Conservation (phyloP, 92 coral and sea anemone genomes). For the Anthopleura xanthogrammica region DNA sequence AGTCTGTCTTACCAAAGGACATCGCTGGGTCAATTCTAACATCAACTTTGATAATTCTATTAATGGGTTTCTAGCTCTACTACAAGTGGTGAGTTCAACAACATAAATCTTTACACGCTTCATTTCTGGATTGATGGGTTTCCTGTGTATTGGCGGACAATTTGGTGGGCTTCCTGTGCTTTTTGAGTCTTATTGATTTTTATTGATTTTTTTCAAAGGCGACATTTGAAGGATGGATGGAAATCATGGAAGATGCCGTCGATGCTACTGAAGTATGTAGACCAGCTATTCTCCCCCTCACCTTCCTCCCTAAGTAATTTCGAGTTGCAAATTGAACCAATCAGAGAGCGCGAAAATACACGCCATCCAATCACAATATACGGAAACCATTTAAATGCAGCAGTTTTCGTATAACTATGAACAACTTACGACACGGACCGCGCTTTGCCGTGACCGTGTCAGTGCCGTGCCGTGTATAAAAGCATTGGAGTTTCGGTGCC, state of each 20-base stretch:
- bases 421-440: too few species aligned
- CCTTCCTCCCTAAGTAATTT: background rate
- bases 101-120: too few species aligned
- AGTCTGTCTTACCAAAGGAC: slow-evolving; percentile 65
- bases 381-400: background rate
- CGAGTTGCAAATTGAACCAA: background rate
- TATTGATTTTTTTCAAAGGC: slow-evolving; percentile 52
- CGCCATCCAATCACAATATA: background rate
- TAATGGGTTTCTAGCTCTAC: slow-evolving; percentile 81
- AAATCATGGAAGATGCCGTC: slow-evolving; percentile 94
- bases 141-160: too few species aligned
- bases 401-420: too few species aligned
- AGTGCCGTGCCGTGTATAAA: too few species aligned
- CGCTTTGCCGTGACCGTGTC: too few species aligned
- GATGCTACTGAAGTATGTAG: slow-evolving; percentile 77
- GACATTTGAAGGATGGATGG: slow-evolving; percentile 99
- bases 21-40: slow-evolving; percentile 83
- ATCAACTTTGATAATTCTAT: slow-evolving; percentile 85
- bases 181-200: too few species aligned
- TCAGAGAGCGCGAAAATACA: background rate
- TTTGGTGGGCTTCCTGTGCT: too few species aligned
- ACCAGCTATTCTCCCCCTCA: background rate
- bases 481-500: too few species aligned
- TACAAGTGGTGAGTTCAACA: slow-evolving; percentile 81
- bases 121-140: background rate